phyloP scores from a whole-genome alignment of 2,888 invertebrate genomes.

The Agrotis segetum region DNA sequence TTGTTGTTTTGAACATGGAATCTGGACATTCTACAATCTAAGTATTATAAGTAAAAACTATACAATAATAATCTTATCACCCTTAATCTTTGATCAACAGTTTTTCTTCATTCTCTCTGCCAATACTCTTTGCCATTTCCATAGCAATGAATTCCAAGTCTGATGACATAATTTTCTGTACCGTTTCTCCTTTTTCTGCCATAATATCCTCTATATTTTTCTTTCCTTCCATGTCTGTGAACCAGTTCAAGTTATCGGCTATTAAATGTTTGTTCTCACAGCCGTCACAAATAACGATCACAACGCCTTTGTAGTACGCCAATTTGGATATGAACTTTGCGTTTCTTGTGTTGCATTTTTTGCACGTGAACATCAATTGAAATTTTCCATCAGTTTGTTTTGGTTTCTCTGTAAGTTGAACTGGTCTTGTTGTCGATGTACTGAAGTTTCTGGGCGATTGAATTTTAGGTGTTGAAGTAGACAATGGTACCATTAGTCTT shows the following conservation, averaged over 20 bases:
- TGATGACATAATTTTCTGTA: conserved; percentile 90
- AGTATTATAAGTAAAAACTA: conserved; percentile 1
- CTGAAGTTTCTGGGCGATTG: conserved; percentile 81
- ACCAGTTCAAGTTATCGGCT: conserved; percentile 99
- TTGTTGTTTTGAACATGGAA: too few species aligned
- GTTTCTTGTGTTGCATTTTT: conserved; percentile 95
- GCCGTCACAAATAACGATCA: conserved; percentile 97
- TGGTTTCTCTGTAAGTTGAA: conserved; percentile 69
- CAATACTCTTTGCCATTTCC: conserved; percentile 75
- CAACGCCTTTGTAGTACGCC: conserved; percentile 97
- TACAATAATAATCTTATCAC: conserved; percentile 2
- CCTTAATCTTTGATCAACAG: conserved; percentile 58
- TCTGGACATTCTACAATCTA: too few species aligned
- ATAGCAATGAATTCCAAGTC: conserved; percentile 88
- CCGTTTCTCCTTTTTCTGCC: conserved; percentile 96
- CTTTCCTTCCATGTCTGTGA: conserved; percentile 94
- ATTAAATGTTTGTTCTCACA: conserved; percentile 98
- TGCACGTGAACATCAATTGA: conserved; percentile 96
- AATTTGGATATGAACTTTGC: conserved; percentile 95
- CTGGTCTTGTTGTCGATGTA: conserved; percentile 73
- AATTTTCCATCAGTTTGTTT: conserved; percentile 90
- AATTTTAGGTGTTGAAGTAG: conserved; percentile 78
- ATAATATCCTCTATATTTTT: conserved; percentile 98
- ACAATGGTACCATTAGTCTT: conserved; percentile 75
- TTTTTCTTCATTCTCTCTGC: conserved; percentile 65